phyloP scores from a whole-genome alignment of 2,888 invertebrate species.

The Iphiclides podalirius region DNA sequence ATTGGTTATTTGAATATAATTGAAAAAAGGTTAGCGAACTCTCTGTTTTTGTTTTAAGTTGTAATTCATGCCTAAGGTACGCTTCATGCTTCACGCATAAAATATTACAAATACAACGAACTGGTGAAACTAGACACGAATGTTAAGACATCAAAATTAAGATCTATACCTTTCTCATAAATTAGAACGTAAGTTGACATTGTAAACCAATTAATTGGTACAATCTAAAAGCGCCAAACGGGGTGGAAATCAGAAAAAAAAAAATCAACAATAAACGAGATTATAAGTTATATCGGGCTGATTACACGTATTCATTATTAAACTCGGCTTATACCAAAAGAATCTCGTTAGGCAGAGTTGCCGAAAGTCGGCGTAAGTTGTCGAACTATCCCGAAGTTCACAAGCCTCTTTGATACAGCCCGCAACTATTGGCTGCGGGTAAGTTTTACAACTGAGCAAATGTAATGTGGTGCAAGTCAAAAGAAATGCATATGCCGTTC shows the following conservation, averaged over 20 bases:
- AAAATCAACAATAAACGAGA: conserved; percentile 11
- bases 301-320: conserved; percentile 52
- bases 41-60: too few species aligned
- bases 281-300: conserved; percentile 23
- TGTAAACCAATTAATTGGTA: too few species aligned
- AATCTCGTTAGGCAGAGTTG: conserved; percentile 44
- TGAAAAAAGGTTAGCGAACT: too few species aligned
- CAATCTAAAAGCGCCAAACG: background rate
- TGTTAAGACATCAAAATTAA: too few species aligned
- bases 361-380: conserved; percentile 41
- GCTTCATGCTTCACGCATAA: too few species aligned
- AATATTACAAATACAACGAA: too few species aligned
- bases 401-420: conserved; percentile 49
- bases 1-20: background rate
- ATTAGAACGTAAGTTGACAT: too few species aligned
- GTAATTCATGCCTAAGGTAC: too few species aligned
- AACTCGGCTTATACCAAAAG: conserved; percentile 51
- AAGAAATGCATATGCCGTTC: too few species aligned
- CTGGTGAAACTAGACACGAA: too few species aligned
- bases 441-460: conserved; percentile 43
- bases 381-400: conserved; percentile 44
- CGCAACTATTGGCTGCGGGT: conserved; percentile 55
- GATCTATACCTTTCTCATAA: too few species aligned
- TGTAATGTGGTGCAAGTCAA: conserved; percentile 34
- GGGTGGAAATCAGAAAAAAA: too few species aligned